phyloP scores from a whole-genome alignment of 1,140 invertebrate genomes.

The Drosophila arizonae region DNA sequence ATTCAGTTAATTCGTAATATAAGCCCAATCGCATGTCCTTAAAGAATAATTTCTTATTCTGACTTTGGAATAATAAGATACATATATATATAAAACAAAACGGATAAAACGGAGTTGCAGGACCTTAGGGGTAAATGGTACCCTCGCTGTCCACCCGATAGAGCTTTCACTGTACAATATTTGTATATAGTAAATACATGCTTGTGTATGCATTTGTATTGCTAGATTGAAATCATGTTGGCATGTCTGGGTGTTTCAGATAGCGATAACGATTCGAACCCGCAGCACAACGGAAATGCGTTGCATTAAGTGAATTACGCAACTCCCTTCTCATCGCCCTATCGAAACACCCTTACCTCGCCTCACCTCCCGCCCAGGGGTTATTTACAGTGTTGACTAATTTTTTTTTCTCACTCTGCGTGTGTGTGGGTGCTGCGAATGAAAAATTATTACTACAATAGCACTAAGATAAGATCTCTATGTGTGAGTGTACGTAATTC shows the following conservation, averaged over 20 bases:
- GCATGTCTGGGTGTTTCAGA: slow-evolving; percentile 46
- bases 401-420: slow-evolving; percentile 38
- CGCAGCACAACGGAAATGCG: slow-evolving; percentile 71
- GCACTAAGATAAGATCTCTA: slow-evolving; percentile 42
- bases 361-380: neutral
- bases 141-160: neutral
- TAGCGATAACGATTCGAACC: slow-evolving; percentile 49
- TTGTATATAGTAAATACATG: neutral
- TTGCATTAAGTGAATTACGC: slow-evolving; percentile 76
- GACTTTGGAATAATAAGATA: too few relatives aligned
- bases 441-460: slow-evolving; percentile 31
- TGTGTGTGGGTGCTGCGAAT: slow-evolving; percentile 32
- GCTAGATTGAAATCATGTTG: slow-evolving; percentile 75
- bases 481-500: slow-evolving; percentile 31
- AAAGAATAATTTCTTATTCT: too few relatives aligned
- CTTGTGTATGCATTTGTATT: slow-evolving; percentile 9
- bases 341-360: too few relatives aligned
- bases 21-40: too few relatives aligned
- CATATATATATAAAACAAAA: too few relatives aligned
- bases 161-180: slow-evolving; percentile 1
- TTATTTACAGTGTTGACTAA: slow-evolving; percentile 57
- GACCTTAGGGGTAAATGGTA: too few relatives aligned
- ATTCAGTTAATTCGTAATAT: too few relatives aligned
- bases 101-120: too few relatives aligned
- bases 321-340: neutral